phyloP scores from a whole-genome alignment of 2,113 vertebrate genomes.

The Hippocampus comes region DNA sequence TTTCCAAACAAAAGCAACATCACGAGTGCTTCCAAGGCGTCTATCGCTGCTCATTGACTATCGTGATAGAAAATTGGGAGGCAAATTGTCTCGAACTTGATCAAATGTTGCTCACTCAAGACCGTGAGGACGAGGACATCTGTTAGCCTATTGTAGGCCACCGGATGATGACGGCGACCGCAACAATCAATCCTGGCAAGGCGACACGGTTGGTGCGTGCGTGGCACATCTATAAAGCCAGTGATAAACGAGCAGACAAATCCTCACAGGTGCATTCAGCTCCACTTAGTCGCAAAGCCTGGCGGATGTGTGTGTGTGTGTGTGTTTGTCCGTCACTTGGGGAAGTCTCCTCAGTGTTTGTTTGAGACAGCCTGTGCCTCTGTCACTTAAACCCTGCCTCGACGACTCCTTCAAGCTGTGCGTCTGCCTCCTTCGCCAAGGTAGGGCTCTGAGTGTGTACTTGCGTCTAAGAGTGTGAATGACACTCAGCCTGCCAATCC shows the following conservation, averaged over 20 bases:
- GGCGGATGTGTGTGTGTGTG: conserved; percentile 27
- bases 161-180: conserved; percentile 37
- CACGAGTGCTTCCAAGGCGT: neutral
- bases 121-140: neutral
- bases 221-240: conserved; percentile 95
- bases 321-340: conserved; percentile 52
- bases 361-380: conserved; percentile 60
- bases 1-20: neutral
- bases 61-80: neutral
- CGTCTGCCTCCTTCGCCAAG: conserved; percentile 50
- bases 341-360: conserved; percentile 56
- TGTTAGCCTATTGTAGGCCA: conserved; percentile 6
- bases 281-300: conserved; percentile 77
- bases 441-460: conserved; percentile 20
- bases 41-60: neutral
- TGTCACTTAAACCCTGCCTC: conserved; percentile 75
- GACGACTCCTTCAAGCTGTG: conserved; percentile 36
- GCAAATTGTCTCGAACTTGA: neutral
- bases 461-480: neutral
- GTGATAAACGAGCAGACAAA: conserved; percentile 95
- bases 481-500: neutral
- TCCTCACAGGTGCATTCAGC: conserved; percentile 87
- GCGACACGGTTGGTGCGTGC: conserved; percentile 62
- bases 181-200: conserved; percentile 45
- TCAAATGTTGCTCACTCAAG: neutral